A percentile compares a stretch with the other conserved stretches of the same genome.
Conservation (phyloP, 2,797 vertebrate genomes). For the Tapirus indicus region DNA sequence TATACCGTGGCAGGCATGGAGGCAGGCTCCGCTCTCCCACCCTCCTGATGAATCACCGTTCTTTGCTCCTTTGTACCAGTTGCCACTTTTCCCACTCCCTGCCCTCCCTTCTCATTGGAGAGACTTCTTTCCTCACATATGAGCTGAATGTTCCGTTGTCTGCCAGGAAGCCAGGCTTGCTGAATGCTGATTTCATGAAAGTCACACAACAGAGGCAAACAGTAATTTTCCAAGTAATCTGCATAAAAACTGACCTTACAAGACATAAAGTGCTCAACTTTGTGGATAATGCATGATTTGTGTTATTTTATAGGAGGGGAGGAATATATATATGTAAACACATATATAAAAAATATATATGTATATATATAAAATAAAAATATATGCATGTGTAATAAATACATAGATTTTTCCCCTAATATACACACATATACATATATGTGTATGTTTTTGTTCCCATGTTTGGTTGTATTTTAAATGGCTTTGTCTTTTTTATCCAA, state of each 20-base stretch:
- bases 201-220: constrained; percentile 77
- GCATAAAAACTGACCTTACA: constrained; percentile 53
- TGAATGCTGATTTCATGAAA: constrained; percentile 85
- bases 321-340: neutral
- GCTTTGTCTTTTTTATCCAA: neutral
- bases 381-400: neutral
- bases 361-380: neutral
- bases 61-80: constrained; percentile 86
- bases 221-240: constrained; percentile 60
- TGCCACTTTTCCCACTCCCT: constrained; percentile 83
- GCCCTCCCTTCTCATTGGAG: constrained; percentile 79
- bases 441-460: neutral
- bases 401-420: neutral
- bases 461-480: neutral
- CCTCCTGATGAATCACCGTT: constrained; percentile 82
- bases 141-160: constrained; percentile 87
- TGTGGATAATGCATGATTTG: neutral
- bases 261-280: neutral
- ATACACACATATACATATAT: neutral
- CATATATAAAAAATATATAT: neutral
- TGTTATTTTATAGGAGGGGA: neutral
- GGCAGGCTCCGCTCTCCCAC: constrained; percentile 85
- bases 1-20: constrained; percentile 84
- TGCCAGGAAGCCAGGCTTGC: constrained; percentile 78
- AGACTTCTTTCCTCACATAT: constrained; percentile 73